phyloP scores from a whole-genome alignment of 2,888 invertebrate genomes.

The Pristionchus fissidentatus region DNA sequence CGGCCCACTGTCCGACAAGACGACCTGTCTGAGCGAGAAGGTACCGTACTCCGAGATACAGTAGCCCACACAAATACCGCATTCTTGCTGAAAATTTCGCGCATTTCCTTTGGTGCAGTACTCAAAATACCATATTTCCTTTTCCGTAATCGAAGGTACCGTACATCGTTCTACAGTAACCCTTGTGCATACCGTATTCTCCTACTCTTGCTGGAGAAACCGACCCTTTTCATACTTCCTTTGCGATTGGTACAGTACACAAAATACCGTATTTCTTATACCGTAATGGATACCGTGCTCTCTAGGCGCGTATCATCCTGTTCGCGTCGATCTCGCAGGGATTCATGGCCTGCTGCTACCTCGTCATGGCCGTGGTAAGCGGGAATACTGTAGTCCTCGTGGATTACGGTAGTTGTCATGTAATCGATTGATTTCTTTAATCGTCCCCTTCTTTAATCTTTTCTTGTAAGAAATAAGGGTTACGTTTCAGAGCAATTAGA shows the following conservation, averaged over 20 bases:
- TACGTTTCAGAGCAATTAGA: no score
- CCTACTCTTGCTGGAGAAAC: no score
- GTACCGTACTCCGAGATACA: constrained; percentile 11
- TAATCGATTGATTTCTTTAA: constrained; percentile 8
- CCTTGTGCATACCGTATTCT: no score
- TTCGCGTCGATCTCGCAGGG: constrained; percentile 61
- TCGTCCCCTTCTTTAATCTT: background rate
- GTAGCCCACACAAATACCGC: background rate
- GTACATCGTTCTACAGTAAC: background rate
- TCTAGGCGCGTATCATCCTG: constrained; percentile 56
- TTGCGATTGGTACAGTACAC: no score
- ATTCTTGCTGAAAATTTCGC: no score
- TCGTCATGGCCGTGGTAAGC: constrained; percentile 59
- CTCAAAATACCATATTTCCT: no score
- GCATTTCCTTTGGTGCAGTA: no score
- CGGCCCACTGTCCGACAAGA: constrained; percentile 62
- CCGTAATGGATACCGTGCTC: background rate
- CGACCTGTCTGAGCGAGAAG: constrained; percentile 59
- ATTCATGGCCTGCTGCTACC: constrained; percentile 62
- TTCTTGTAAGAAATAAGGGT: no score
- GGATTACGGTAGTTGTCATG: constrained; percentile 9
- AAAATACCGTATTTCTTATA: background rate
- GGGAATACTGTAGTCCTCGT: background rate
- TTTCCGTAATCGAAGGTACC: no score
- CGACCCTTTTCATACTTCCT: no score